Conservation (phyloP, 2,113 vertebrate species). For the Tupaia tana region DNA sequence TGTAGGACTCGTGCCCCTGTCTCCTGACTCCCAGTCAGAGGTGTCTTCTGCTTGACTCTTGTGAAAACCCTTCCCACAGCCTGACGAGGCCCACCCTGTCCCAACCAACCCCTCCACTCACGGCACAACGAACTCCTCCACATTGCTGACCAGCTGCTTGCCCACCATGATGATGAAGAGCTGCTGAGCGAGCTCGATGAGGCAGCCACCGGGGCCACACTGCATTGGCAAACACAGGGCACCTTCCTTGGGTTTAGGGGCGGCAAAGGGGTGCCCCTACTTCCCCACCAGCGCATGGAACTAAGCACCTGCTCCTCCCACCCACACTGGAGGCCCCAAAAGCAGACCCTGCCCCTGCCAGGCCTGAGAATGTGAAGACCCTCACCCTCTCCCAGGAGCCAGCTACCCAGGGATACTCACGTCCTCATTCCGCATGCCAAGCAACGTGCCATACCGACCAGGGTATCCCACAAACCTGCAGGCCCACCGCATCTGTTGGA, state of each 20-base stretch:
- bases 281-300: neutral
- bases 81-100: neutral
- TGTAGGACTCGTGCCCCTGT: neutral
- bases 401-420: conserved; percentile 80
- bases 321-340: neutral
- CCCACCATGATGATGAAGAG: conserved; percentile 92
- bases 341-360: neutral
- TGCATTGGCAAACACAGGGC: conserved; percentile 52
- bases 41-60: neutral
- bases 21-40: neutral
- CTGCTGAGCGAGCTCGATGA: conserved; percentile 89
- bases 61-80: neutral
- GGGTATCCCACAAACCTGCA: conserved; percentile 89
- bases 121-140: conserved; percentile 89
- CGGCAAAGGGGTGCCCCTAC: neutral
- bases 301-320: neutral
- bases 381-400: neutral
- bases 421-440: conserved; percentile 90
- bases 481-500: neutral
- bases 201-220: conserved; percentile 88
- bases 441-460: conserved; percentile 87
- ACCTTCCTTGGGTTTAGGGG: neutral
- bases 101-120: conserved; percentile 66
- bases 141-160: conserved; percentile 89
- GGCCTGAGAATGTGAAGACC: neutral